Percentiles rank a stretch among this genome's conserved stretches.
Conservation (phyloP, 2,797 vertebrate genomes). For the Siniperca undulata region DNA sequence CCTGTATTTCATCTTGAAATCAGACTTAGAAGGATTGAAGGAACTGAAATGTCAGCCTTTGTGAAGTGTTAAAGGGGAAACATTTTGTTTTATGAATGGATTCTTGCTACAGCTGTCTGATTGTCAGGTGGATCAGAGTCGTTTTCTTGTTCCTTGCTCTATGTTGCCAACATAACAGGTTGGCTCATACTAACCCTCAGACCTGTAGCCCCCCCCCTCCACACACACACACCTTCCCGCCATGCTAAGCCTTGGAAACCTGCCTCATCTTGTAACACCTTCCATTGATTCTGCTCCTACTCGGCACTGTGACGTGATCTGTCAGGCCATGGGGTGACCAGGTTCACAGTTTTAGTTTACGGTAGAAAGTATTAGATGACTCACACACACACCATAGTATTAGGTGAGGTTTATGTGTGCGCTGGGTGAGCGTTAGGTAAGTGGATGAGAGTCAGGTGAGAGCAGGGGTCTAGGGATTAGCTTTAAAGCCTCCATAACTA, state of each 20-base stretch:
- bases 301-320: slow-evolving; percentile 51
- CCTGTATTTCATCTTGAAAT: too few relatives aligned
- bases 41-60: too few relatives aligned
- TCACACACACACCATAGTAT: slow-evolving; percentile 46
- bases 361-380: slow-evolving; percentile 55
- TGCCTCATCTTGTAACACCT: slow-evolving; percentile 17
- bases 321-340: slow-evolving; percentile 71
- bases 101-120: too few relatives aligned
- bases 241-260: slow-evolving; percentile 37
- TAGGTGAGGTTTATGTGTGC: slow-evolving; percentile 52
- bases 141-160: neutral
- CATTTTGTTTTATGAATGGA: too few relatives aligned
- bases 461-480: slow-evolving; percentile 65
- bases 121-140: too few relatives aligned
- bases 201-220: neutral
- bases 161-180: neutral
- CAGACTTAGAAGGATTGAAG: too few relatives aligned
- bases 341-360: slow-evolving; percentile 56
- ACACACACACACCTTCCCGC: slow-evolving; percentile 14
- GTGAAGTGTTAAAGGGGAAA: too few relatives aligned
- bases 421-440: slow-evolving; percentile 70
- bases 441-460: slow-evolving; percentile 62
- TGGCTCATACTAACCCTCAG: neutral
- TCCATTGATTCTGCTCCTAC: slow-evolving; percentile 39
- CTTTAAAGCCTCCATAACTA: slow-evolving; percentile 53